A percentile compares a stretch with the other conserved stretches of the same genome.
Conservation (phyloP, 2,113 vertebrate genomes). For the Pimephales promelas region DNA sequence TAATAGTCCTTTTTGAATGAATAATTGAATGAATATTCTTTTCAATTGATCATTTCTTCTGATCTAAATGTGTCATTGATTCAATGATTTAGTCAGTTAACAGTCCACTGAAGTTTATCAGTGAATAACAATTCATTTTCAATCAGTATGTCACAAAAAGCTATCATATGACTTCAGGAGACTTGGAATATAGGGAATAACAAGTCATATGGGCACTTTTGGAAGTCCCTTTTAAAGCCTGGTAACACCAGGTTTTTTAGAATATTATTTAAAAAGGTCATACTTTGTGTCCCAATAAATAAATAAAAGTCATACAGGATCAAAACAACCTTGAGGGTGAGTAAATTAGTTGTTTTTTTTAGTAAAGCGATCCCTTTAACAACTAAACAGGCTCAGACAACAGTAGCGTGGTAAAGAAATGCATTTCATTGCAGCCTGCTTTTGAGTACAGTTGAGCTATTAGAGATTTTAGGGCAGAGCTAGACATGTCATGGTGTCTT, state of each 20-base stretch:
- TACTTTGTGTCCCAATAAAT: neutral
- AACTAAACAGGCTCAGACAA: neutral
- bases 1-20: too few species aligned
- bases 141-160: neutral
- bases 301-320: neutral
- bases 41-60: neutral
- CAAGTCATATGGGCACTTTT: neutral
- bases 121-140: neutral
- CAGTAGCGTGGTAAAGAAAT: neutral
- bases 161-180: neutral
- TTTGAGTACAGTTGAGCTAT: constrained; percentile 3
- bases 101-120: neutral
- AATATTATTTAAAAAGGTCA: neutral
- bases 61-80: neutral
- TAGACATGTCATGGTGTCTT: constrained; percentile 3
- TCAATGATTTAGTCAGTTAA: neutral
- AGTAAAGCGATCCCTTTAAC: neutral
- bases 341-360: neutral
- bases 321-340: neutral
- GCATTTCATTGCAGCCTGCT: neutral
- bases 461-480: constrained; percentile 11
- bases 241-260: neutral
- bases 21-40: too few species aligned
- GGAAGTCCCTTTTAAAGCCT: neutral
- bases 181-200: neutral